A percentile compares a stretch with the other conserved stretches of the same genome.
phyloP scores from a whole-genome alignment of 30 jellyfish, hydroid and myxozoan species.

The Hydractinia symbiolongicarpus region DNA sequence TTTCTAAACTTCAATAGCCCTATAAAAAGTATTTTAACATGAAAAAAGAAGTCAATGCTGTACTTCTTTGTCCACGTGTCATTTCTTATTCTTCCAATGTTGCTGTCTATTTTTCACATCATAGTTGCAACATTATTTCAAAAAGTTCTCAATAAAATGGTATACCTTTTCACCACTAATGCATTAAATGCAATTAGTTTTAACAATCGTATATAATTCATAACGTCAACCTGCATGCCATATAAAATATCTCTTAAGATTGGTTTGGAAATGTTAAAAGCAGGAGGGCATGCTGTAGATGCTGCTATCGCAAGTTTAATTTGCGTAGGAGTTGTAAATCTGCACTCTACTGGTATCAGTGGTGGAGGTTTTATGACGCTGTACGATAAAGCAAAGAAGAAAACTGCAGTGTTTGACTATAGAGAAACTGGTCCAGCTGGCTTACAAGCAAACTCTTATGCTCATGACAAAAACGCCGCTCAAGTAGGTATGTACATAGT shows the following conservation, averaged over 20 bases:
- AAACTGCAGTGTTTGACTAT: slow-evolving; percentile 40
- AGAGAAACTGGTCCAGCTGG: slow-evolving; percentile 71
- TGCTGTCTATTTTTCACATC: no score
- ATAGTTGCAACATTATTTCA: not conserved
- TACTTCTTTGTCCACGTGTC: no score
- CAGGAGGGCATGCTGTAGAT: slow-evolving; percentile 90
- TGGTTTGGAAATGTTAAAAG: slow-evolving; percentile 55
- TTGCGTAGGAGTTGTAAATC: slow-evolving; percentile 64
- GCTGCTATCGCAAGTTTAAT: slow-evolving; percentile 71
- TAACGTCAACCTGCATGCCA: not conserved
- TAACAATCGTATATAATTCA: not conserved
- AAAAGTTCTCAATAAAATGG: no score
- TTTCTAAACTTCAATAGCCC: no score
- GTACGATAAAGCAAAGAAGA: slow-evolving; percentile 26
- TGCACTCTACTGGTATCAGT: slow-evolving; percentile 82
- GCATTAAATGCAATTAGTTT: not conserved
- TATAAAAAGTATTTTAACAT: no score
- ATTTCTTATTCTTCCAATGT: no score
- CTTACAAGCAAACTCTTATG: slow-evolving; percentile 20
- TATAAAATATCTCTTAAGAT: slow-evolving; percentile 30
- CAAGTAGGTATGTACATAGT: slow-evolving; percentile 31
- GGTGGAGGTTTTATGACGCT: slow-evolving; percentile 88
- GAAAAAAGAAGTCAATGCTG: no score
- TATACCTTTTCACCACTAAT: no score
- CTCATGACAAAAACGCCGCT: slow-evolving; percentile 5